Base-by-base conservation (phyloP, 2,888 invertebrate genomes). In the Agrotis exclamationis region DNA sequence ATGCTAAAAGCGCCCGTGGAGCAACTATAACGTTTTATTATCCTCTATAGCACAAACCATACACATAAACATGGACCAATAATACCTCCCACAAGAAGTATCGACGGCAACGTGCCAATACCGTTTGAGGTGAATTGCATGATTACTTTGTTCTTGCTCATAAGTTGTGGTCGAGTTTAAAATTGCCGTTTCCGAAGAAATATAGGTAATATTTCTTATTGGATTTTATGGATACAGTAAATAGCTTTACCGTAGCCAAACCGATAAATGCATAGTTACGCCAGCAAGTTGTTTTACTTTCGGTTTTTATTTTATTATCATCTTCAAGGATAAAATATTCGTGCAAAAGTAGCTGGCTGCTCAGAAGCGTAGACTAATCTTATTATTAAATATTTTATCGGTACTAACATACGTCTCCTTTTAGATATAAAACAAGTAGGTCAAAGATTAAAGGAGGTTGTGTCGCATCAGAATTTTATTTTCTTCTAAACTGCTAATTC, bases 1-100 rank as follows among this genome's bases (percentile, higher is more conserved):
- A 93, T 88, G 90, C 88, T 90, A 87, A 88, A 90, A 89, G 88
- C 90, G 88, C 89, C 88, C 85, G 88, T 89, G 88, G 88, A 88
- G 78, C 90, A 91, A 92, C 92, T 93, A 93, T 93, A 93, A 91
- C 92, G 86, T 93, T 95, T 95, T 95, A 95, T 93, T 92, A 90
- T 90, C 89, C 78, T 87, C 89, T 92, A 93, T 93, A 87, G 89
- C 89, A 88, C 87, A 89, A 88, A 90, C 88, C 91, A 92, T 90
- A 89, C 90, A 87, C 90, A 88, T 87, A 90, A 91, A 93, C 88
- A 89, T 86, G 87, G 86, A 86, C 85, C 87, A 88, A 91, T 93
- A 92, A 91, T 90, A 87, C 87, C 86, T 79, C 88, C 89, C 89
- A 85, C 91, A 92, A 93, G 91, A 82, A 91, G 87, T 88, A 89